A percentile compares a stretch with the other conserved stretches of the same genome.
These are phyloP conservation scores for Apus apus DNA, from an alignment of 2,113 vertebrate genomes.

Conservation along the genomic window DNA sequence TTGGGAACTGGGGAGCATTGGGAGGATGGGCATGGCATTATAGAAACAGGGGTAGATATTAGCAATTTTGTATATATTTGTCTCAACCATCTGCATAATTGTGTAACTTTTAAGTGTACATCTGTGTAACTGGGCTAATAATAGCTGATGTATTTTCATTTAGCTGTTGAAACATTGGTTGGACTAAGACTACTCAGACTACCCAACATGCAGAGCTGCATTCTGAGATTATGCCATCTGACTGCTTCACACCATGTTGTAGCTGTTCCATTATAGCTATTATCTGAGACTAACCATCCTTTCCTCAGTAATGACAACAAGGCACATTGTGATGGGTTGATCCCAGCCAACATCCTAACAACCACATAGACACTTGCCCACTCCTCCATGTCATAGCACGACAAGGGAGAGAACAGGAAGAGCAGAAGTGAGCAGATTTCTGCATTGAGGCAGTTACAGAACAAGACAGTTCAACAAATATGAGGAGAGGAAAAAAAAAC, in stretches of 20 bases:
- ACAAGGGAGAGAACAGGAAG: background rate
- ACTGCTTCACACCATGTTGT: background rate
- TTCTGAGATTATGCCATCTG: background rate
- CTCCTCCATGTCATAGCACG: background rate
- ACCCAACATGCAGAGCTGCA: background rate
- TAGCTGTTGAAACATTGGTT: background rate
- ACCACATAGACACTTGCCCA: fast-evolving
- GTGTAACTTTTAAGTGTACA: fast-evolving
- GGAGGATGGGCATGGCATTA: background rate
- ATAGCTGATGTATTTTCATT: background rate
- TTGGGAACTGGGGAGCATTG: background rate
- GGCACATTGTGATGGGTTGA: background rate
- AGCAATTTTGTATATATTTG: background rate
- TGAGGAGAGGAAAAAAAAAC: background rate
- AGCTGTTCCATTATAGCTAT: background rate
- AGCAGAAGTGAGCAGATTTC: background rate
- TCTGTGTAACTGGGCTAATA: background rate
- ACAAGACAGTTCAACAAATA: background rate
- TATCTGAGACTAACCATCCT: background rate
- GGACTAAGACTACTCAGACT: background rate
- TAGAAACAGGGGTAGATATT: background rate
- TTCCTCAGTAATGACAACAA: background rate
- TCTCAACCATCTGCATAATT: background rate
- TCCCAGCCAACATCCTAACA: background rate
- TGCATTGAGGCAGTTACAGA: background rate